These are phyloP conservation scores for Sprattus sprattus DNA, from an alignment of 2,113 vertebrate species.

Conservation along the genomic window DNA sequence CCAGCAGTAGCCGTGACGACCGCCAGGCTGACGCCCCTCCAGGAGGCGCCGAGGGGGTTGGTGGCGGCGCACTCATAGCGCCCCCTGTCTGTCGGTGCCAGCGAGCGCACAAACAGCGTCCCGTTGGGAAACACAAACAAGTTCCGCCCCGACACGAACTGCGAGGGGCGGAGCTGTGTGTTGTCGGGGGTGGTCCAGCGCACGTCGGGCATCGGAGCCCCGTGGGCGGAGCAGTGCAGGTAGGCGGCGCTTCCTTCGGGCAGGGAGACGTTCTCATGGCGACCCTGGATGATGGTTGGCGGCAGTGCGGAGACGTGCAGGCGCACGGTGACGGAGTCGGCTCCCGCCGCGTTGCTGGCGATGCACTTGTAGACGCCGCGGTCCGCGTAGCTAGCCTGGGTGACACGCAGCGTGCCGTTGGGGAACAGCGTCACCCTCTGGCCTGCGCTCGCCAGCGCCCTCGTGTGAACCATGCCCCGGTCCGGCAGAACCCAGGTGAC, in stretches of 20 bases:
- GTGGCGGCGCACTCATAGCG: slow-evolving; percentile 81
- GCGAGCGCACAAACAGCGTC: slow-evolving; percentile 76
- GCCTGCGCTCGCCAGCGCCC: slow-evolving; percentile 51
- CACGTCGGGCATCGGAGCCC: slow-evolving; percentile 72
- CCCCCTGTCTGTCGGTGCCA: slow-evolving; percentile 71
- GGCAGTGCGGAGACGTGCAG: slow-evolving; percentile 77
- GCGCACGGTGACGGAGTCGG: slow-evolving; percentile 76
- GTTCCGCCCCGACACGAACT: slow-evolving; percentile 73
- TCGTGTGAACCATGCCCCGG: slow-evolving; percentile 57
- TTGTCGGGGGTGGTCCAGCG: slow-evolving; percentile 81
- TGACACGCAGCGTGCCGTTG: slow-evolving; percentile 79
- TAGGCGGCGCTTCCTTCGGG: slow-evolving; percentile 69
- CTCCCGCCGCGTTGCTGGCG: slow-evolving; percentile 80
- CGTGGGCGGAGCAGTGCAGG: slow-evolving; percentile 81
- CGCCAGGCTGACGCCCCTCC: slow-evolving; percentile 68
- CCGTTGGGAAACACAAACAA: slow-evolving; percentile 86
- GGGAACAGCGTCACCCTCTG: slow-evolving; percentile 67
- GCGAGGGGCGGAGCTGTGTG: slow-evolving; percentile 73
- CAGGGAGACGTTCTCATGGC: slow-evolving; percentile 74
- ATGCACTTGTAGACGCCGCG: slow-evolving; percentile 83
- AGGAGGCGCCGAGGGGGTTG: slow-evolving; percentile 75
- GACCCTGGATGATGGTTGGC: slow-evolving; percentile 77
- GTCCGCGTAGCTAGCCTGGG: slow-evolving; percentile 70
- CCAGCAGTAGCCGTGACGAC: slow-evolving; percentile 61
- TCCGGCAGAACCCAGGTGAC: slow-evolving; percentile 88